phyloP scores from a whole-genome alignment of 2,888 invertebrate genomes.

The Eulithis testata region DNA sequence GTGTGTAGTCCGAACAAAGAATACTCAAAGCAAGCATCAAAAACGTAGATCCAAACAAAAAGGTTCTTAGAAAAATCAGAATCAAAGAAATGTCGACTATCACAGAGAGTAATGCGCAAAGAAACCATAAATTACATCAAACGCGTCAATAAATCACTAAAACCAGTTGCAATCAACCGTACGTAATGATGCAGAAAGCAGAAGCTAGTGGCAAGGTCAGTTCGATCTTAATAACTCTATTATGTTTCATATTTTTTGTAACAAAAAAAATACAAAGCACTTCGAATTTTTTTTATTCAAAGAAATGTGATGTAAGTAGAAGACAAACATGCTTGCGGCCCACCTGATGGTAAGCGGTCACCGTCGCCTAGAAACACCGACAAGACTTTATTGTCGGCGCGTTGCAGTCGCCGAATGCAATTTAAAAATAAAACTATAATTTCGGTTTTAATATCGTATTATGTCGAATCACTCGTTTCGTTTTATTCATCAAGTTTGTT shows the following conservation, averaged over 20 bases:
- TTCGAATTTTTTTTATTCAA: too few species aligned
- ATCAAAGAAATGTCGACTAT: slow-evolving; percentile 11
- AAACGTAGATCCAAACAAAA: background rate
- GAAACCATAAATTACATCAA: slow-evolving; percentile 1
- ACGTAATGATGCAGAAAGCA: slow-evolving; percentile 49
- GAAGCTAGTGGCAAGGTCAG: slow-evolving; percentile 45
- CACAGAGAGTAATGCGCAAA: background rate
- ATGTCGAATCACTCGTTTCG: background rate
- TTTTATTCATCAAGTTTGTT: background rate
- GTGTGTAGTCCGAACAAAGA: too few species aligned
- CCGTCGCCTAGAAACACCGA: too few species aligned
- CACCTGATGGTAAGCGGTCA: too few species aligned
- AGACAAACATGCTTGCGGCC: too few species aligned
- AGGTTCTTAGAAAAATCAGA: background rate
- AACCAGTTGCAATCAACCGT: slow-evolving; percentile 44
- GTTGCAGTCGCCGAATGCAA: too few species aligned
- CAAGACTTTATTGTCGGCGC: too few species aligned
- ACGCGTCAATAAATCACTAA: slow-evolving; percentile 38
- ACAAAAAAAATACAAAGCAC: too few species aligned
- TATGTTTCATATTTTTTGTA: background rate
- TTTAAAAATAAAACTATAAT: background rate
- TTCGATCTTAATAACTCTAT: slow-evolving; percentile 15
- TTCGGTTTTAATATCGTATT: background rate
- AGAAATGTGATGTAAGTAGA: too few species aligned
- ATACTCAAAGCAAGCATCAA: too few species aligned